Percentiles rank a stretch among this genome's conserved stretches.
Evolutionary conservation across 1,140 invertebrate genomes (phyloP).

Genomic region (Glossosoma conforme): DNA sequence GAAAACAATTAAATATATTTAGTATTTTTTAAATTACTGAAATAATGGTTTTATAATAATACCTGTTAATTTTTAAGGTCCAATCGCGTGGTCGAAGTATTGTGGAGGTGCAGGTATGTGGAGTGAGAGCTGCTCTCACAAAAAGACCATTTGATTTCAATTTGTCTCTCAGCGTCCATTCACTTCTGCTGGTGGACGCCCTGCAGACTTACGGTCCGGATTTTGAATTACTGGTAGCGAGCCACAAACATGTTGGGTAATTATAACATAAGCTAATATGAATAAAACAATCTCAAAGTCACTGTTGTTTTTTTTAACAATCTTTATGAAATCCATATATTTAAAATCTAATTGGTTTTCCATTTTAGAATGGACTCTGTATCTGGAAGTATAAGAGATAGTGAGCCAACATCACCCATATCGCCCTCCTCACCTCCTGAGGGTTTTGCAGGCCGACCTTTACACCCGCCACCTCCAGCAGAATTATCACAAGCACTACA

Average conservation of each 20-base stretch:
- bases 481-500: slow-evolving; percentile 55
- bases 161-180: slow-evolving; percentile 82
- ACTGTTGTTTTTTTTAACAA: slow-evolving; percentile 2
- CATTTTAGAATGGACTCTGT: slow-evolving; percentile 84
- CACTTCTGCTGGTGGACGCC: slow-evolving; percentile 87
- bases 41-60: slow-evolving; percentile 2
- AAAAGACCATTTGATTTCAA: slow-evolving; percentile 67
- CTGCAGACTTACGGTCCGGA: slow-evolving; percentile 91
- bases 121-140: slow-evolving; percentile 72
- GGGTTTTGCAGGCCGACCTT: slow-evolving; percentile 34
- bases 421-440: slow-evolving; percentile 66
- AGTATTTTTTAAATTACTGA: too few species aligned
- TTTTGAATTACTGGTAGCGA: slow-evolving; percentile 90
- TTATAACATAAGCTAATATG: neutral
- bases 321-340: too few species aligned
- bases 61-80: slow-evolving; percentile 37
- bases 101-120: slow-evolving; percentile 85
- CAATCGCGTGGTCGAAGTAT: slow-evolving; percentile 80
- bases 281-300: neutral
- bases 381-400: slow-evolving; percentile 87
- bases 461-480: slow-evolving; percentile 50
- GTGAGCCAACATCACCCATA: slow-evolving; percentile 81
- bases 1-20: slow-evolving; percentile 8
- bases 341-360: slow-evolving; percentile 6
- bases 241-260: slow-evolving; percentile 87